Base-by-base conservation (phyloP, 2,113 vertebrate genomes). In the Oreochromis niloticus region DNA sequence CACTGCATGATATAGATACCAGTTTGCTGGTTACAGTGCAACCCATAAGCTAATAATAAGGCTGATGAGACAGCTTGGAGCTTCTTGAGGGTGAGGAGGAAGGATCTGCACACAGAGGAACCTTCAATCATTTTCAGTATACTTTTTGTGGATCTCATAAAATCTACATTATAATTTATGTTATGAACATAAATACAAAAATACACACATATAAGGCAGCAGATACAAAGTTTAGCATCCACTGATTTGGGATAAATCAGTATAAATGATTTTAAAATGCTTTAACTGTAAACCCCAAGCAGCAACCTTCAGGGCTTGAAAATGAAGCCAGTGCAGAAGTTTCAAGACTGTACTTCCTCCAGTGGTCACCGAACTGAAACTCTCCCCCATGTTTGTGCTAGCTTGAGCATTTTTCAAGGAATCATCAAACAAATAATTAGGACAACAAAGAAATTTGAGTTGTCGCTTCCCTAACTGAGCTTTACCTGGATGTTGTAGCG, bases 401-500 rank as follows among this genome's bases (percentile, higher is more conserved):
- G 19, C 11, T 71, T 8, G n/a, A 41, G 1, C 66, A 43, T 14
- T 43, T n/a, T 63, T 36, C 17, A 66, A 36, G 61, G 32, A 0
- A 66, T 34, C 30, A 63, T 63, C 8, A 19, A 63, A 63, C 30
- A 34, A 63, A 63, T 59, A 6, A 32, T 59, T 59, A 32, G 27
- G 27, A 7, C 27, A 59, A 59, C 4, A 59, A 59, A 32, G 27
- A 59, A 32, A 32, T 59, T 32, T 32, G 27, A 32, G 56, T 59
- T 30, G 3, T 32, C 7, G 2, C 27, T 9, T 68, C 34, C 63
- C 10, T 68, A 41, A 39, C 13, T 11, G 7, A 17, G 19, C 6
- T 95, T 95, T 92, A 96, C 96, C 7, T 92, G 82, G 87, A 96
- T 96, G 87, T 17, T 9, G 52, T 96, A 61, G 10, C 90, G 91